Evolutionary conservation across 2,888 invertebrate species (phyloP), one percentile per base, ranked within the genome.

Genomic region (Zonitis immaculata): DNA sequence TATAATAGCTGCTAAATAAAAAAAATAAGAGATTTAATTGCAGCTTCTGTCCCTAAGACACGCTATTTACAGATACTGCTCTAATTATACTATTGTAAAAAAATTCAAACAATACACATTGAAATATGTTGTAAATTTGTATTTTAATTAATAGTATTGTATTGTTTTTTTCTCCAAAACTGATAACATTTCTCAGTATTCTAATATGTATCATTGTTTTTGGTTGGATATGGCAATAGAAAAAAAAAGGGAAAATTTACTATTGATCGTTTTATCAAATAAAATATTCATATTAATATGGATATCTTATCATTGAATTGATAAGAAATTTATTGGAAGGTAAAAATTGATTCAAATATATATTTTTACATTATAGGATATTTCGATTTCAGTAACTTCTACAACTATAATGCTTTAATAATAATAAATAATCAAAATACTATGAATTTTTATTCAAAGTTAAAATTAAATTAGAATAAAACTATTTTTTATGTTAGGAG

Each of bases 1-100:
- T n/a, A n/a, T n/a, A n/a, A n/a, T n/a, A n/a, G n/a, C n/a, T n/a
- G n/a, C n/a, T n/a, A n/a, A n/a, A n/a, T n/a, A n/a, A n/a, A n/a
- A 20, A 20, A 4, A 26, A 14, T n/a, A 14, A 27, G n/a, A n/a
- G n/a, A n/a, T n/a, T n/a, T 14, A 28, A 28, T n/a, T 28, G 45
- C 45, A 45, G 45, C 22, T 4, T 45, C 45, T 30, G 45, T 45
- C 30, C 45, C 45, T 28, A 45, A 28, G 16, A 16, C 6, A n/a
- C 16, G 3, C 9, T 28, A 11, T 28, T 18, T 39, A 39, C 45
- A 45, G 45, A 26, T 20, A 28, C 45, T 45, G 45, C 45, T 27
- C 27, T 26, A 45, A 45, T 26, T 25, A 6, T 1, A 4, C 11
- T 39, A 39, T 39, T 39, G 39, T 39, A 9, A 43, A 22, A n/a